phyloP scores from a whole-genome alignment of 2,888 invertebrate species.

The Phalangium opilio region DNA sequence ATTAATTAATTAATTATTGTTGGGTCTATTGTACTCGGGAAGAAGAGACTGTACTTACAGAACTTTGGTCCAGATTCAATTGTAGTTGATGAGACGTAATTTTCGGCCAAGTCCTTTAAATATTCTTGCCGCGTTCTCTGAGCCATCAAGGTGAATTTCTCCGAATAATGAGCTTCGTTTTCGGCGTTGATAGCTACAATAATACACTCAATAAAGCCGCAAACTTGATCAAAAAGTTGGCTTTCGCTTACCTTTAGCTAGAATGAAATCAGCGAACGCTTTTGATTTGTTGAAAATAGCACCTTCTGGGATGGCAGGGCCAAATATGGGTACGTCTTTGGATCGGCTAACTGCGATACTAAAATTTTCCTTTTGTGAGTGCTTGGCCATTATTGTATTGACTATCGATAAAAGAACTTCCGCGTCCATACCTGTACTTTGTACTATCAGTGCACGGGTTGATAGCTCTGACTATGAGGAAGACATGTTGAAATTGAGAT shows the following conservation, averaged over 20 bases:
- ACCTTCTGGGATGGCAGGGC: conserved; percentile 79
- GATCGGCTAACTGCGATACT: conserved; percentile 50
- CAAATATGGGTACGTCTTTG: conserved; percentile 88
- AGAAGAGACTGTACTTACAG: conserved; percentile 55
- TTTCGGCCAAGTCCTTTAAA: conserved; percentile 76
- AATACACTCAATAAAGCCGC: too few species aligned
- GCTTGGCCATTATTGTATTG: too few species aligned
- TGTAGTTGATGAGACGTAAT: conserved; percentile 60
- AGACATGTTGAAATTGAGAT: conserved; percentile 95
- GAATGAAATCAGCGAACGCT: conserved; percentile 82
- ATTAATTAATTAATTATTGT: too few species aligned
- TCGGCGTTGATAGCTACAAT: conserved; percentile 89
- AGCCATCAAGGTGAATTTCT: conserved; percentile 94
- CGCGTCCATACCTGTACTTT: conserved; percentile 51
- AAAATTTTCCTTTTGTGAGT: too few species aligned
- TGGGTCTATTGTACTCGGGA: too few species aligned
- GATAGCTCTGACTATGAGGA: conserved; percentile 73
- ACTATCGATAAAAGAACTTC: too few species aligned
- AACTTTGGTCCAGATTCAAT: conserved; percentile 74
- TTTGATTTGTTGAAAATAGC: conserved; percentile 76
- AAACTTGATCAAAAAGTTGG: too few species aligned
- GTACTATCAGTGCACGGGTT: conserved; percentile 85
- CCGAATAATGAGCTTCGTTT: conserved; percentile 86
- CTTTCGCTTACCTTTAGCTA: conserved; percentile 53
- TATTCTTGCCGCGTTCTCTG: conserved; percentile 88